Conservation (phyloP, 2,113 vertebrate genomes). For the Rhea pennata region DNA sequence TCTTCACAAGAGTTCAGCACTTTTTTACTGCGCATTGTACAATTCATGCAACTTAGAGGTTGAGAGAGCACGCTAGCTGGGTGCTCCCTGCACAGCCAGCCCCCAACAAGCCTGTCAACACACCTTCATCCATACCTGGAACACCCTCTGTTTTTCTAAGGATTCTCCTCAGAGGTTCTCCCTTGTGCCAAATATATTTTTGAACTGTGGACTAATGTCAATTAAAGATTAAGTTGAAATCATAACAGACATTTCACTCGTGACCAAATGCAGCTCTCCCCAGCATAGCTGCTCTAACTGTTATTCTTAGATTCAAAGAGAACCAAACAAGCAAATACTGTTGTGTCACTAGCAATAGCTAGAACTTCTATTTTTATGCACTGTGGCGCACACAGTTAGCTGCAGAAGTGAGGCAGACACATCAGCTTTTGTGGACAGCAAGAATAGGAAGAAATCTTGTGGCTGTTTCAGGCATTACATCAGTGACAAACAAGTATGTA, state of each 20-base stretch:
- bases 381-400: not conserved
- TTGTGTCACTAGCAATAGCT: not conserved
- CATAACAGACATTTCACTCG: not conserved
- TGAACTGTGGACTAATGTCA: constrained; percentile 66
- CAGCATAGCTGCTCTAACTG: not conserved
- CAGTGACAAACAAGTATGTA: constrained; percentile 27
- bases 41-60: constrained; percentile 36
- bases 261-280: constrained; percentile 53
- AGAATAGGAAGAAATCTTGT: constrained; percentile 44
- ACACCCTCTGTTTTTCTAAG: constrained; percentile 57
- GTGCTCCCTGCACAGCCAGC: constrained; percentile 3
- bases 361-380: not conserved
- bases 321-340: not conserved
- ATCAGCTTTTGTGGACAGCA: constrained; percentile 41
- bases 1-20: constrained; percentile 40
- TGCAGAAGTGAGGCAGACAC: constrained; percentile 15
- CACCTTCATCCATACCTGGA: constrained; percentile 41
- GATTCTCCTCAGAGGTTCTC: constrained; percentile 62
- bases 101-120: constrained; percentile 12
- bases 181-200: constrained; percentile 66
- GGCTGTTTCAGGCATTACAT: constrained; percentile 30
- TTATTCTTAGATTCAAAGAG: constrained; percentile 14
- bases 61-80: not conserved
- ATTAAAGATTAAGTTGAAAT: constrained; percentile 51
- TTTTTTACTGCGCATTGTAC: not conserved